Conservation (phyloP, 2,888 invertebrate species). For the Tridacna gigas region DNA sequence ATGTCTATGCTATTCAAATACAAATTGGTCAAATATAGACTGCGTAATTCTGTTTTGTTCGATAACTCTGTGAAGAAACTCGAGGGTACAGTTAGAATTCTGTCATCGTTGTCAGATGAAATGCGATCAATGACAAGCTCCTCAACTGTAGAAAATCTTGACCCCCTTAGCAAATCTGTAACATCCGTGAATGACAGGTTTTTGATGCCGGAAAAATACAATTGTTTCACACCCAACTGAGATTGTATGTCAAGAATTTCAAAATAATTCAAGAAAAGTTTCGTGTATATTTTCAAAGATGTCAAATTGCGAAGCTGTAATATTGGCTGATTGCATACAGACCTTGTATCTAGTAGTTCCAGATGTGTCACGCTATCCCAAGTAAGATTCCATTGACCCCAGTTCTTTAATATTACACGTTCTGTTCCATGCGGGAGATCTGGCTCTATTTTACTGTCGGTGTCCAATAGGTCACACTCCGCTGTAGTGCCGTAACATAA, state of each 20-base stretch:
- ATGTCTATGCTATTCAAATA: neutral
- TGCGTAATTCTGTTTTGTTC: neutral
- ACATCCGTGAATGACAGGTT: neutral
- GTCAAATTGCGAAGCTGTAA: neutral
- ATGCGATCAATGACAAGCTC: neutral
- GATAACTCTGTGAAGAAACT: neutral
- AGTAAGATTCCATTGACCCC: neutral
- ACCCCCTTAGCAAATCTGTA: neutral
- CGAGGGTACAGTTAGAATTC: neutral
- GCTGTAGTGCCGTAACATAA: neutral
- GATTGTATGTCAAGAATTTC: neutral
- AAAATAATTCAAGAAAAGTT: neutral
- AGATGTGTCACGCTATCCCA: neutral
- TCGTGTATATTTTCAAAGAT: neutral
- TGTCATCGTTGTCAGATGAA: neutral
- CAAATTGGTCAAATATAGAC: neutral
- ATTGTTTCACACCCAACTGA: neutral
- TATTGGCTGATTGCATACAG: neutral
- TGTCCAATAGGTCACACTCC: neutral
- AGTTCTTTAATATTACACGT: neutral
- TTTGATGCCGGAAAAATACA: neutral
- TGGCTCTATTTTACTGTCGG: neutral
- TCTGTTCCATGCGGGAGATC: neutral
- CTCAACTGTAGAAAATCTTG: neutral
- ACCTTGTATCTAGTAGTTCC: neutral